Evolutionary conservation across 2,888 invertebrate species (phyloP).

Genomic region (Terebella lapidaria): DNA sequence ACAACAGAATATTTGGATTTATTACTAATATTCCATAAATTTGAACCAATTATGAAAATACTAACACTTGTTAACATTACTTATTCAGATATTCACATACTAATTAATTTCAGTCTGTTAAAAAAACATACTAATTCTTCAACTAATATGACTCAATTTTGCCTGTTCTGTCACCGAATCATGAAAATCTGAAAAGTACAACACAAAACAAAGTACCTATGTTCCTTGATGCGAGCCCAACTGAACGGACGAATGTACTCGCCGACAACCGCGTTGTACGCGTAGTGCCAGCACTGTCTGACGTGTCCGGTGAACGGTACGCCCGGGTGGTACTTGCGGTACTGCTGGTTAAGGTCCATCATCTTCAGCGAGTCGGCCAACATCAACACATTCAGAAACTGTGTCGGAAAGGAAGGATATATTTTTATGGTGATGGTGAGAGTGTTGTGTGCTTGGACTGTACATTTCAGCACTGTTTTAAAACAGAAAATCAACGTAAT

Average conservation of each 20-base stretch:
- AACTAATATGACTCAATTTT: too few relatives aligned
- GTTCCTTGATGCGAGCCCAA: constrained; percentile 67
- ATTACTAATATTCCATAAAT: too few relatives aligned
- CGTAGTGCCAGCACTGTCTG: constrained; percentile 73
- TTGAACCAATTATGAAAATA: too few relatives aligned
- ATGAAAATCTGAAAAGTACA: too few relatives aligned
- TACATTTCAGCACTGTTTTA: too few relatives aligned
- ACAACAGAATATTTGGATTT: too few relatives aligned
- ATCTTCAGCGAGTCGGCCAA: constrained; percentile 55
- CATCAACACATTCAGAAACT: constrained; percentile 62
- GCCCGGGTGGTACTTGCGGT: constrained; percentile 63
- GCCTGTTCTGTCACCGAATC: too few relatives aligned
- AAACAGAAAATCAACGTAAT: too few relatives aligned
- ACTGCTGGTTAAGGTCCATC: constrained; percentile 65
- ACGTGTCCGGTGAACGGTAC: constrained; percentile 60
- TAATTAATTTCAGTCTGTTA: too few relatives aligned
- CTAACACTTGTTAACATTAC: too few relatives aligned
- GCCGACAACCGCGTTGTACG: constrained; percentile 66
- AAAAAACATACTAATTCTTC: too few relatives aligned
- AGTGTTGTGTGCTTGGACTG: neutral
- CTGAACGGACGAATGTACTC: constrained; percentile 70
- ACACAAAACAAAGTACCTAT: constrained; percentile 59
- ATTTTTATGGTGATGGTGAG: neutral
- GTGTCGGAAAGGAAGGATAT: neutral
- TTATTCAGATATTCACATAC: too few relatives aligned